Conservation (phyloP, 2,113 vertebrate genomes). For the Colistium nudipinnis region DNA sequence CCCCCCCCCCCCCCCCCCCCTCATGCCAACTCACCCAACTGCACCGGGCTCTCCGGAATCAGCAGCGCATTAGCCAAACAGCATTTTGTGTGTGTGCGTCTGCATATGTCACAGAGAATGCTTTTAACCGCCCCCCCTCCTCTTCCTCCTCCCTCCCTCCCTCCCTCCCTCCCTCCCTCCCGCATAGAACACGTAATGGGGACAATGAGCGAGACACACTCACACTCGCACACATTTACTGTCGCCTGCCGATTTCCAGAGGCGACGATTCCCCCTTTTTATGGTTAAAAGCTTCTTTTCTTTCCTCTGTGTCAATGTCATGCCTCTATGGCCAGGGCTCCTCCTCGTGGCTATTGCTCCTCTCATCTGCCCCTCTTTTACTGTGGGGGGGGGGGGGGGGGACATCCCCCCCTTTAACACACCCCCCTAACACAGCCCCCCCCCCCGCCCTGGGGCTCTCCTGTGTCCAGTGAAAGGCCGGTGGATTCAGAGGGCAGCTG, state of each 20-base stretch:
- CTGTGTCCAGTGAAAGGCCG: slow-evolving; percentile 82
- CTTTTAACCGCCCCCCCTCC: slow-evolving; percentile 58
- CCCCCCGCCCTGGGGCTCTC: slow-evolving; percentile 60
- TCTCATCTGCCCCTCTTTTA: slow-evolving; percentile 64
- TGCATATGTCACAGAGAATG: slow-evolving; percentile 61
- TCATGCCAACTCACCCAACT: slow-evolving; percentile 81
- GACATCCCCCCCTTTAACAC: slow-evolving; percentile 61
- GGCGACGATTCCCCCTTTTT: slow-evolving; percentile 74
- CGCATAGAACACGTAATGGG: slow-evolving; percentile 61
- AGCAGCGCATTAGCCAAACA: slow-evolving; percentile 55
- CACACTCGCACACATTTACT: slow-evolving; percentile 71
- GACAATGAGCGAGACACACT: slow-evolving; percentile 69
- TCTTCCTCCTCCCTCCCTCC: slow-evolving; percentile 32
- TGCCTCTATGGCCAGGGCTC: slow-evolving; percentile 68
- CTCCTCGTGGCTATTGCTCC: slow-evolving; percentile 69
- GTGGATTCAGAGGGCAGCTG: slow-evolving; percentile 76
- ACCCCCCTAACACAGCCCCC: too few relatives aligned
- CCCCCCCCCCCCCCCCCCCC: too few relatives aligned
- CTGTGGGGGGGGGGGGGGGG: slow-evolving; percentile 25
- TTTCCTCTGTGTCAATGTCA: slow-evolving; percentile 73
- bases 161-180: slow-evolving; percentile 27
- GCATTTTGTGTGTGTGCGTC: slow-evolving; percentile 52
- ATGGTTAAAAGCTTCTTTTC: slow-evolving; percentile 78
- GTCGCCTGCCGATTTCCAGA: slow-evolving; percentile 75
- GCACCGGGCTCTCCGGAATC: slow-evolving; percentile 60